Evolutionary conservation across 2,888 invertebrate genomes (phyloP), one percentile per base, ranked within the genome.

Genomic region (Epsilonema sp.): DNA sequence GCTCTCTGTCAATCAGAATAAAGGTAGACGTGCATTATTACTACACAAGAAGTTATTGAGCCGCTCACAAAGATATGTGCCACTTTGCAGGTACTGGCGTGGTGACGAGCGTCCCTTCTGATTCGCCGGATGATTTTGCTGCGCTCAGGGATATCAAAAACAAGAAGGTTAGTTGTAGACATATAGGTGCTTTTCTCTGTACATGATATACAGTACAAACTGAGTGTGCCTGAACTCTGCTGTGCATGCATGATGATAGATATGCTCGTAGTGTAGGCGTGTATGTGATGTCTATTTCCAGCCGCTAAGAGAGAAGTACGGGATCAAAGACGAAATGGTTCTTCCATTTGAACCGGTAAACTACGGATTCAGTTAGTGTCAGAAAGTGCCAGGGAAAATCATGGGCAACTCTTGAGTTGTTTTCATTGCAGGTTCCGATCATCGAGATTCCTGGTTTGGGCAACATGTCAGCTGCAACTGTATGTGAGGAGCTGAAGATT

Each of bases 51-150:
- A n/a, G n/a, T n/a, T n/a, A n/a, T n/a, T n/a, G n/a, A n/a, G n/a
- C n/a, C n/a, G n/a, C n/a, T n/a, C n/a, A n/a, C n/a, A n/a, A n/a
- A n/a, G n/a, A n/a, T n/a, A n/a, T n/a, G n/a, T n/a, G n/a, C n/a
- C n/a, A n/a, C n/a, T n/a, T n/a, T n/a, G n/a, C 53, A 67, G 68
- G 94, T 19, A 97, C 97, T 1, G 97, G 94, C 2, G 77, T 97
- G 31, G 97, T 99, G 0, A 89, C 90, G 0, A 89, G 89, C 55
- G 97, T 97, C 1, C 94, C 92, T 0, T 94, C 94, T 0, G 97
- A 97, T 71, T 83, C 97, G 0, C 94, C 97, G 0, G 97, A 99
- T 67, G 97, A 97, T 69, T 94, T 82, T 67, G 92, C 92, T 0
- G 94, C 94, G 4, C 72, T 97, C 3, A 73, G 79, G 11, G 97